phyloP scores from a whole-genome alignment of 2,888 invertebrate genomes.

The Prosopocoilus inquinatus region DNA sequence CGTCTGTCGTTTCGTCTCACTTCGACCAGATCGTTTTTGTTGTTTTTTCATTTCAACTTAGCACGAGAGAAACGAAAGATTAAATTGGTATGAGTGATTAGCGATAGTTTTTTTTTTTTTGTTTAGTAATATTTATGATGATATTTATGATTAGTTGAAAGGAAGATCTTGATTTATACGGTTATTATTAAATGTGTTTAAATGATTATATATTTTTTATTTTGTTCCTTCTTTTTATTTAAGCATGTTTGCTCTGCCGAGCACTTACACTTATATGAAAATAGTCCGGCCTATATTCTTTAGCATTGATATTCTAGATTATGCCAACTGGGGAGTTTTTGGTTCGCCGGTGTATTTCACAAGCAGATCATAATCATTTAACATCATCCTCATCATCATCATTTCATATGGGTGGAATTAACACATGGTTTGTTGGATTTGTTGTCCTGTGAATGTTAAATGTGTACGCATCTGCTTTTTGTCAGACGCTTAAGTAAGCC shows the following conservation, averaged over 20 bases:
- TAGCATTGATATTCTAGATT: slow-evolving; percentile 33
- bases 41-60: too few relatives aligned
- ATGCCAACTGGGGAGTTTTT: slow-evolving; percentile 33
- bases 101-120: not conserved
- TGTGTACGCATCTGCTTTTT: slow-evolving; percentile 22
- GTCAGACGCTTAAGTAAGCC: slow-evolving; percentile 2
- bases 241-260: not conserved
- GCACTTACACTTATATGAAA: slow-evolving; percentile 1
- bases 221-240: not conserved
- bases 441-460: slow-evolving; percentile 16
- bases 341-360: slow-evolving; percentile 10
- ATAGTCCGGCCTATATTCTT: slow-evolving; percentile 29
- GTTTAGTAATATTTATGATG: slow-evolving; percentile 2
- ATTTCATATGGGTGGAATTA: slow-evolving; percentile 3
- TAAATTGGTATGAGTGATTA: slow-evolving; percentile 2
- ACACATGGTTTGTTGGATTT: slow-evolving; percentile 5
- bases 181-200: slow-evolving; percentile 3
- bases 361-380: slow-evolving; percentile 22
- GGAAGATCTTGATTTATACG: not conserved
- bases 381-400: slow-evolving; percentile 7
- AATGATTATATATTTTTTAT: slow-evolving; percentile 2
- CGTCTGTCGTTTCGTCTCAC: slow-evolving; percentile 2
- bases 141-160: not conserved
- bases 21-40: not conserved
- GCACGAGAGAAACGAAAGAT: not conserved